Percentiles rank a stretch among this genome's conserved stretches.
Conservation (phyloP, 2,888 invertebrate species). For the Acronicta leporina region DNA sequence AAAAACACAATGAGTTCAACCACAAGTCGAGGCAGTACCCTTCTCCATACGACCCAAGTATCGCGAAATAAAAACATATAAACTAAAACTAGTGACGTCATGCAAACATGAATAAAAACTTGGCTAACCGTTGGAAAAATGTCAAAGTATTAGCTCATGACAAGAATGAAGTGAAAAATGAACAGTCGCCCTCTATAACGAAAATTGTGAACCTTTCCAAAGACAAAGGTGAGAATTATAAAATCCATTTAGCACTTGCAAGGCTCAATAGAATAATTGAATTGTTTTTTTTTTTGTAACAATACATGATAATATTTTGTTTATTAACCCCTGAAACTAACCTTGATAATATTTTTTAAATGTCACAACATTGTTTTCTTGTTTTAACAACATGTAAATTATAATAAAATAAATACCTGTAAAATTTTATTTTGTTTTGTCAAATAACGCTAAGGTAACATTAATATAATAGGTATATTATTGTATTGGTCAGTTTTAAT, state of each 20-base stretch:
- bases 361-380: no score
- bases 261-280: conserved; percentile 34
- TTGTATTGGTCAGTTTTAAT: no score
- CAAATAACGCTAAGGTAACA: no score
- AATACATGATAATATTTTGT: no score
- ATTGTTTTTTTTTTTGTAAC: background rate
- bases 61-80: conserved; percentile 22
- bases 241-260: conserved; percentile 36
- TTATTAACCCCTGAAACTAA: no score
- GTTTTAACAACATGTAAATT: no score
- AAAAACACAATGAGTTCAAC: conserved; percentile 48
- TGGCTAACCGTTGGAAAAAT: conserved; percentile 77
- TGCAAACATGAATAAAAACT: conserved; percentile 71
- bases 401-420: no score
- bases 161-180: conserved; percentile 59
- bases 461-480: no score
- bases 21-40: conserved; percentile 40
- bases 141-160: conserved; percentile 71
- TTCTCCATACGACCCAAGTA: conserved; percentile 16
- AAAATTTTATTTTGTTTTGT: no score
- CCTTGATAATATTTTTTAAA: no score
- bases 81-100: conserved; percentile 40
- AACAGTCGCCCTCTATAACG: conserved; percentile 60
- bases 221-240: conserved; percentile 72
- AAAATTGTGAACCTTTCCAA: conserved; percentile 70